These are phyloP conservation scores for Grammomys dolichurus DNA, from an alignment of 2,113 vertebrate species.

Conservation along the genomic window DNA sequence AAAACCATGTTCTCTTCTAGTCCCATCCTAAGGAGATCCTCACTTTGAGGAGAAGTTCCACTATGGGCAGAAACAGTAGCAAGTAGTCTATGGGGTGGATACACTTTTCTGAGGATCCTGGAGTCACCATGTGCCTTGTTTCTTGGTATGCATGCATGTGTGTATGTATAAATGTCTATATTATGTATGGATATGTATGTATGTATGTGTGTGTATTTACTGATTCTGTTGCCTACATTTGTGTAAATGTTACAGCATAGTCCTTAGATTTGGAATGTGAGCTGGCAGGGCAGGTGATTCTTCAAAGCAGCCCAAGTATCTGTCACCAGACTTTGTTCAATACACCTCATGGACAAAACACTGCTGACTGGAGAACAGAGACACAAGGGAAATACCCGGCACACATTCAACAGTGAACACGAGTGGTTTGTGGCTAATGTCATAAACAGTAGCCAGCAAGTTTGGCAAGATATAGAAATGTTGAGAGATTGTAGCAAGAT, in stretches of 20 bases:
- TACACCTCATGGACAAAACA: no score
- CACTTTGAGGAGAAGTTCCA: background rate
- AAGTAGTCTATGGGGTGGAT: no score
- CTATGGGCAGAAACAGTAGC: background rate
- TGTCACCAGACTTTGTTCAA: background rate
- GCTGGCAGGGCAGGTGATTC: background rate
- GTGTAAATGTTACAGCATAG: background rate
- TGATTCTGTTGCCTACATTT: background rate
- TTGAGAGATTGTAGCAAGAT: background rate
- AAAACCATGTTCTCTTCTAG: background rate
- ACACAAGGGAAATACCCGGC: fast-evolving
- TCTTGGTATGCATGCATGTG: background rate
- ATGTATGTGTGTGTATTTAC: background rate
- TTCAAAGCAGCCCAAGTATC: background rate
- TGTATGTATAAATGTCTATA: no score
- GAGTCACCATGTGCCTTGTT: background rate
- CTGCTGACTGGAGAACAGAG: background rate
- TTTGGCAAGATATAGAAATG: background rate
- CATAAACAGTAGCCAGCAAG: no score
- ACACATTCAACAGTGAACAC: background rate
- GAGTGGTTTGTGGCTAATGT: background rate
- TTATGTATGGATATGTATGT: background rate
- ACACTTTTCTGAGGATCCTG: background rate
- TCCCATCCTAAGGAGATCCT: background rate
- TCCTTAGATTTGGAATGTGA: background rate